phyloP scores from a whole-genome alignment of 2,113 vertebrate genomes.

The Pterophyllum scalare region DNA sequence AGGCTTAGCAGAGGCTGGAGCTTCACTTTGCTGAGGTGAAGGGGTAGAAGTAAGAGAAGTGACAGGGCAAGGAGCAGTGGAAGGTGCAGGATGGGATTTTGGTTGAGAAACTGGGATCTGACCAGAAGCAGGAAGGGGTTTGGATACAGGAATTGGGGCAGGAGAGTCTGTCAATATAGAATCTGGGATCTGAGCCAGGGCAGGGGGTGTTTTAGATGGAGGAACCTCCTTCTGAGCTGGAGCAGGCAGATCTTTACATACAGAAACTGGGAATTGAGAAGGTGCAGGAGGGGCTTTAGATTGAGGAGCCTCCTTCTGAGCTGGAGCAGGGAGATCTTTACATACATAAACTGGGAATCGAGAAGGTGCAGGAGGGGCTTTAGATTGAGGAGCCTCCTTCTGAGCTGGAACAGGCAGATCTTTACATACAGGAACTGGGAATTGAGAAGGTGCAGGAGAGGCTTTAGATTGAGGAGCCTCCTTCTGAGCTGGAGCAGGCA shows the following conservation, averaged over 20 bases:
- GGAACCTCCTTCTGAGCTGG: neutral
- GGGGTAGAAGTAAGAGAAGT: slow-evolving; percentile 23
- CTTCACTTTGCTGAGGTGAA: slow-evolving; percentile 18
- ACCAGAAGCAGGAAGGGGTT: neutral
- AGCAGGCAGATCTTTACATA: neutral
- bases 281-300: slow-evolving; percentile 3
- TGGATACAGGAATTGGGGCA: slow-evolving; percentile 5
- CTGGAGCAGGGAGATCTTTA: neutral
- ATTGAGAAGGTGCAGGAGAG: neutral
- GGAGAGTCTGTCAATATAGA: neutral
- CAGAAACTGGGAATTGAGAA: neutral
- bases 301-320: neutral
- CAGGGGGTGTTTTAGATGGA: neutral
- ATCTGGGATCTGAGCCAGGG: neutral
- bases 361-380: neutral
- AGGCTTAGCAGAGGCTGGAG: slow-evolving; percentile 73
- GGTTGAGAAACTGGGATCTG: slow-evolving; percentile 14
- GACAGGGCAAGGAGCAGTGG: neutral
- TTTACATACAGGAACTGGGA: slow-evolving; percentile 5
- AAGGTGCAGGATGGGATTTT: slow-evolving; percentile 1
- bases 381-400: neutral
- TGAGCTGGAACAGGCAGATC: neutral
- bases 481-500: neutral
- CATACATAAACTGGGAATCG: neutral
- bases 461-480: slow-evolving; percentile 2